Conservation (phyloP, 2,113 vertebrate genomes). For the Coregonus clupeaformis region DNA sequence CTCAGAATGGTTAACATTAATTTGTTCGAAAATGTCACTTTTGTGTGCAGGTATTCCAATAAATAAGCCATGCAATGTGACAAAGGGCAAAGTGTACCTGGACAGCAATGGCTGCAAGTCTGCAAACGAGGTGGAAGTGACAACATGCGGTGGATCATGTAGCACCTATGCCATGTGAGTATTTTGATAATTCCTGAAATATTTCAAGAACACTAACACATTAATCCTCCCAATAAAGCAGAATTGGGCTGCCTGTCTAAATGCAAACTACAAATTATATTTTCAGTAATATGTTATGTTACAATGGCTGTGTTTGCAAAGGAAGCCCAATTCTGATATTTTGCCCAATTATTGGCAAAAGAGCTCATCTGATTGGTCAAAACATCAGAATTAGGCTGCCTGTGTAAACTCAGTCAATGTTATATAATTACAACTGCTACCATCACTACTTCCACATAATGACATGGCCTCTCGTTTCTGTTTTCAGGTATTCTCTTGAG, state of each 20-base stretch:
- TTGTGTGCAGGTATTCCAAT: conserved; percentile 33
- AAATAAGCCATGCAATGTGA: conserved; percentile 57
- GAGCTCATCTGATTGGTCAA: too few relatives aligned
- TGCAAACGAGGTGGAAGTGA: conserved; percentile 57
- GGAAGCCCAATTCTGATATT: too few relatives aligned
- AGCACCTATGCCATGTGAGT: conserved; percentile 78
- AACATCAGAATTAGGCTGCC: too few relatives aligned
- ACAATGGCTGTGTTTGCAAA: too few relatives aligned
- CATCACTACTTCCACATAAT: neutral
- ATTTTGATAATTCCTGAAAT: neutral
- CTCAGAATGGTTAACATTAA: neutral
- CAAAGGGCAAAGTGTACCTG: conserved; percentile 57
- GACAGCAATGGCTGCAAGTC: conserved; percentile 67
- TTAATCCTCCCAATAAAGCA: neutral
- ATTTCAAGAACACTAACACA: neutral
- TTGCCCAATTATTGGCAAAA: too few relatives aligned
- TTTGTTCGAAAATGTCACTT: neutral
- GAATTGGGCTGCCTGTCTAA: too few relatives aligned
- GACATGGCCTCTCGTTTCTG: neutral
- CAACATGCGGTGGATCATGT: conserved; percentile 79
- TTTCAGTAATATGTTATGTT: too few relatives aligned
- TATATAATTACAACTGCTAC: neutral
- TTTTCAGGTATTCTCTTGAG: conserved; percentile 55
- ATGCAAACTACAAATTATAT: too few relatives aligned
- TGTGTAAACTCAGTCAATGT: too few relatives aligned